Base-by-base conservation (phyloP, 1,140 invertebrate species). In the Metaphire vulgaris region DNA sequence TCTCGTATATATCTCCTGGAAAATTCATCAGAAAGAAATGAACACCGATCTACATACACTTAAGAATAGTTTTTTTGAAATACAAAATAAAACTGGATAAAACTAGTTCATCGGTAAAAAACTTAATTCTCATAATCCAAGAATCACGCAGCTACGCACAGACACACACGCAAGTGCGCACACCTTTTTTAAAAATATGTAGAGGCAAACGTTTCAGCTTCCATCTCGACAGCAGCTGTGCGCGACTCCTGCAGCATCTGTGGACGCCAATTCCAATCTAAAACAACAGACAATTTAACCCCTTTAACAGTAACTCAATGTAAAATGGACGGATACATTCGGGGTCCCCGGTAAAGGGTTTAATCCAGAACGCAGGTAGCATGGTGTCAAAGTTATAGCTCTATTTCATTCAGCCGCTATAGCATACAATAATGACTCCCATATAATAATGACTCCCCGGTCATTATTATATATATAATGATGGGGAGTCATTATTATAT, bases 1-100 rank as follows among this genome's bases (percentile, higher is more conserved):
- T 96, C 82, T 99, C 97, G 85, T 96, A 98, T 0, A 92, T 91
- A 87, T 95, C 93, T 74, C 83, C 86, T 87, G 41, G 6, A 56
- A 56, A 56, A 56, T n/a, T n/a, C n/a, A n/a, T n/a, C n/a, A n/a
- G n/a, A n/a, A n/a, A n/a, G n/a, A n/a, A n/a, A n/a, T n/a, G n/a
- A n/a, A n/a, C n/a, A n/a, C n/a, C n/a, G n/a, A n/a, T n/a, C n/a
- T 21, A 56, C 6, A 56, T 12, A 56, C 41, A 56, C 21, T 56
- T 56, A 56, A 6, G 21, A 6, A 56, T 12, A 56, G 21, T 21
- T 56, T 6, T 56, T 12, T 12, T 56, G 6, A 12, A 6, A 56
- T 56, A 56, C 21, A 6, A 56, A 21, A 12, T 21, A 56, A 21
- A 56, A 21, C 41, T 12, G 21, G 41, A 12, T 21, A 56, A 56